Evolutionary conservation across 1,140 invertebrate genomes (phyloP).

Genomic region (Drosophila kohkoa): DNA sequence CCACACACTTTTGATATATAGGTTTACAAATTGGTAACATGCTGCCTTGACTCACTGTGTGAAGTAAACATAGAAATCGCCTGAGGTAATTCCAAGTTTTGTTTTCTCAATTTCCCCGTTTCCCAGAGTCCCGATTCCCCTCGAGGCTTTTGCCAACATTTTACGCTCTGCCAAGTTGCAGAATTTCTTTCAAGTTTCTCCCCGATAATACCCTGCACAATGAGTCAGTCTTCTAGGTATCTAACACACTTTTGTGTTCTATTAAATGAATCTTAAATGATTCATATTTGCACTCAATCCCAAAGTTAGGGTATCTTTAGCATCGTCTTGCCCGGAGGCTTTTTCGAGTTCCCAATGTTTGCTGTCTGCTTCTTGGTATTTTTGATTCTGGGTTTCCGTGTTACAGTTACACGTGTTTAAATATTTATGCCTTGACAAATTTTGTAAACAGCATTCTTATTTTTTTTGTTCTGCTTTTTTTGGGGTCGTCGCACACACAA

Average conservation of each 20-base stretch:
- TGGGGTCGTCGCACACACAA: constrained; percentile 16
- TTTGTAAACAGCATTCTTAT: constrained; percentile 45
- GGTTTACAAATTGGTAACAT: constrained; percentile 21
- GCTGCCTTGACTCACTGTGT: constrained; percentile 1
- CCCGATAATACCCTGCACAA: neutral
- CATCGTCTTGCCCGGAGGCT: neutral
- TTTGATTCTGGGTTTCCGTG: constrained; percentile 15
- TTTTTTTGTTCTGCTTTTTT: constrained; percentile 1
- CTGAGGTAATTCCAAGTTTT: constrained; percentile 2
- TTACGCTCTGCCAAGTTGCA: constrained; percentile 27
- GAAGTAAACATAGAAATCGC: neutral
- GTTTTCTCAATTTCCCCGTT: neutral
- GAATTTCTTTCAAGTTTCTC: constrained; percentile 44
- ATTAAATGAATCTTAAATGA: neutral
- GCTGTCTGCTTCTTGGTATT: neutral
- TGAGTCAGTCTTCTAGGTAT: neutral
- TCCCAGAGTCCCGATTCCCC: neutral
- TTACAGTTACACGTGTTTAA: constrained; percentile 55
- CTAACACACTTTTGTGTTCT: neutral
- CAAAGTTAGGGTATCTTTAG: neutral
- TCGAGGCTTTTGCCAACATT: constrained; percentile 6
- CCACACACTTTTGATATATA: constrained; percentile 16
- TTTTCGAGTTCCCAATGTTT: neutral
- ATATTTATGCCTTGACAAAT: constrained; percentile 58
- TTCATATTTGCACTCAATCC: neutral